Conservation (phyloP, 2,113 vertebrate genomes). For the Callocephalon fimbriatum region DNA sequence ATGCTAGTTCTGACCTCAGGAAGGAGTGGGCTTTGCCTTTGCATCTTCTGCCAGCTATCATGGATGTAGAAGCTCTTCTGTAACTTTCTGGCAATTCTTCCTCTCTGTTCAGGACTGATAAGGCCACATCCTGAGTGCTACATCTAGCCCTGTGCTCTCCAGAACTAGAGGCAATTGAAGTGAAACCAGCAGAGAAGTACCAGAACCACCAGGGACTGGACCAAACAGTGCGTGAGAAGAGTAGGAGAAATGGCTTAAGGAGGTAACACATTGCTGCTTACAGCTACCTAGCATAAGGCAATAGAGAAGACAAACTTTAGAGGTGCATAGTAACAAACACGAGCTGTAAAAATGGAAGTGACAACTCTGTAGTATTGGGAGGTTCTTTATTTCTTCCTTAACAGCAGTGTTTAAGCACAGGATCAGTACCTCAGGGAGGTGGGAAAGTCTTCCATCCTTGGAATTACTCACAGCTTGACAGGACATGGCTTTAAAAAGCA, state of each 20-base stretch:
- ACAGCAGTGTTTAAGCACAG: fast-evolving
- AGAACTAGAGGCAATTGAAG: neutral
- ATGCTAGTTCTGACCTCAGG: neutral
- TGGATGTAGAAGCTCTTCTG: neutral
- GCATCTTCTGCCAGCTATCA: neutral
- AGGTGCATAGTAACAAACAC: neutral
- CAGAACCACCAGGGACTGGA: neutral
- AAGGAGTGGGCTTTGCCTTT: neutral
- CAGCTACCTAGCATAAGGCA: neutral
- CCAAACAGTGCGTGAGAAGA: neutral
- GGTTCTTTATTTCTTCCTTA: neutral
- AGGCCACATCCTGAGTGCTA: fast-evolving
- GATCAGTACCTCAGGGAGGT: neutral
- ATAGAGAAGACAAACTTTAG: neutral
- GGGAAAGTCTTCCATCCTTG: neutral
- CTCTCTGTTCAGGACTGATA: neutral
- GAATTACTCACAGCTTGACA: neutral
- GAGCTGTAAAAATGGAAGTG: neutral
- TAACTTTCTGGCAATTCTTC: neutral
- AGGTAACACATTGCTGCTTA: neutral
- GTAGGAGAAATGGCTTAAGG: neutral
- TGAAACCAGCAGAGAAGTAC: neutral
- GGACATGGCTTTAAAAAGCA: neutral
- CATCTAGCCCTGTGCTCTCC: neutral
- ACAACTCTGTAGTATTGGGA: neutral